Conservation (phyloP, 1,140 invertebrate species). For the Brachystomella parvula region DNA sequence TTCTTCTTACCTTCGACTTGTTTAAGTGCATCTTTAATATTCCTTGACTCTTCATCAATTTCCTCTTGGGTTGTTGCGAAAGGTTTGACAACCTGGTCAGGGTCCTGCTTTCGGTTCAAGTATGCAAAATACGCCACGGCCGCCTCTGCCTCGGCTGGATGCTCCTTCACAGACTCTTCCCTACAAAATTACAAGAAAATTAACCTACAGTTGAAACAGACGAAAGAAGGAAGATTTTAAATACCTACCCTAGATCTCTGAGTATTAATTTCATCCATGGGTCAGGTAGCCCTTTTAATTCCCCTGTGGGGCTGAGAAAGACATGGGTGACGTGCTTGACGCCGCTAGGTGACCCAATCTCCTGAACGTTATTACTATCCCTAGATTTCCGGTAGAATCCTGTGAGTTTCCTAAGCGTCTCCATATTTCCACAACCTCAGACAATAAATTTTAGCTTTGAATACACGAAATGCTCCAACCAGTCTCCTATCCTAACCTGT, state of each 20-base stretch:
- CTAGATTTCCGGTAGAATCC: slow-evolving; percentile 1
- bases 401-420: not conserved
- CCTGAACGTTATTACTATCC: not conserved
- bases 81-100: slow-evolving; percentile 62
- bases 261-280: slow-evolving; percentile 71
- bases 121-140: slow-evolving; percentile 88
- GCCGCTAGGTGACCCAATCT: slow-evolving; percentile 58
- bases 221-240: not conserved
- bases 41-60: slow-evolving; percentile 66
- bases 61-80: slow-evolving; percentile 65
- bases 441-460: too few relatives aligned
- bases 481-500: too few relatives aligned
- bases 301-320: slow-evolving; percentile 66
- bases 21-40: slow-evolving; percentile 58
- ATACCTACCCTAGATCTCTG: slow-evolving; percentile 66
- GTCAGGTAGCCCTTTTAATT: slow-evolving; percentile 66
- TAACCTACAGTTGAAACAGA: too few relatives aligned
- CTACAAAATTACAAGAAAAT: slow-evolving; percentile 16
- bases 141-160: slow-evolving; percentile 81
- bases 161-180: slow-evolving; percentile 47
- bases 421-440: too few relatives aligned
- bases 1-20: too few relatives aligned
- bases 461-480: too few relatives aligned
- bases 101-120: slow-evolving; percentile 62
- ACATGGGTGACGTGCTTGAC: slow-evolving; percentile 75